These are phyloP conservation scores for Oreohelix idahoensis DNA, from an alignment of 1,140 invertebrate genomes.

Conservation along the genomic window DNA sequence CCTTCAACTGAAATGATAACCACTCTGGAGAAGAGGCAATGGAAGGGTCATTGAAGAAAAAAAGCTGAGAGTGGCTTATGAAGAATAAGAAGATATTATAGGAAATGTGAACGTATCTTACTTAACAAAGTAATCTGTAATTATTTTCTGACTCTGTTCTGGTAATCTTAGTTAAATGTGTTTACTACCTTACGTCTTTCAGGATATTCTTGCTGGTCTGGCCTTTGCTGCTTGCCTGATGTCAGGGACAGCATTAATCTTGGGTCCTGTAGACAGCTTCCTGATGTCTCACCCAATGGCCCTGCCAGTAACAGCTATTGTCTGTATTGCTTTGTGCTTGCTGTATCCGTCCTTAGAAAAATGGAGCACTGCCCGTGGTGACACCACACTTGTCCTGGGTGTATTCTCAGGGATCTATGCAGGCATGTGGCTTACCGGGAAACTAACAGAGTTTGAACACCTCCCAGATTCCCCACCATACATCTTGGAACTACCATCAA, in stretches of 20 bases:
- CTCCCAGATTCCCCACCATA: slow-evolving; percentile 75
- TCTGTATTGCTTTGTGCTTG: slow-evolving; percentile 82
- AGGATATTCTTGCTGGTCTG: slow-evolving; percentile 75
- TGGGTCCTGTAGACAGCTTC: slow-evolving; percentile 83
- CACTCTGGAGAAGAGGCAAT: too few species aligned
- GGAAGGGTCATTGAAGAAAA: too few species aligned
- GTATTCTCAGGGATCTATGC: slow-evolving; percentile 83
- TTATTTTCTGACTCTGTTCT: too few species aligned
- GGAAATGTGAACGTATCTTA: too few species aligned
- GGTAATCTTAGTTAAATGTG: too few species aligned
- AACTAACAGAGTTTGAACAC: slow-evolving; percentile 75
- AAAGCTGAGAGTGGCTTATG: too few species aligned
- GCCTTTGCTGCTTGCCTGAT: slow-evolving; percentile 80
- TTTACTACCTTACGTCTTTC: slow-evolving; percentile 52
- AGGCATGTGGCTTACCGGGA: slow-evolving; percentile 86
- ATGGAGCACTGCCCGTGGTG: slow-evolving; percentile 79
- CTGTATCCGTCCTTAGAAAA: slow-evolving; percentile 77
- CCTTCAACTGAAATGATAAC: too few species aligned
- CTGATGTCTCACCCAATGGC: slow-evolving; percentile 81
- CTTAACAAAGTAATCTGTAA: too few species aligned
- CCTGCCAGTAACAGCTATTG: slow-evolving; percentile 79
- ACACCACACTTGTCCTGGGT: slow-evolving; percentile 86
- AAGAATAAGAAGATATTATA: too few species aligned
- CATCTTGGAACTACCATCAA: slow-evolving; percentile 78
- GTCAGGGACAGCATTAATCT: slow-evolving; percentile 81